Evolutionary conservation across 1,140 invertebrate species (phyloP), one percentile per base, ranked within the genome.

Genomic region (Centruroides sculpturatus): DNA sequence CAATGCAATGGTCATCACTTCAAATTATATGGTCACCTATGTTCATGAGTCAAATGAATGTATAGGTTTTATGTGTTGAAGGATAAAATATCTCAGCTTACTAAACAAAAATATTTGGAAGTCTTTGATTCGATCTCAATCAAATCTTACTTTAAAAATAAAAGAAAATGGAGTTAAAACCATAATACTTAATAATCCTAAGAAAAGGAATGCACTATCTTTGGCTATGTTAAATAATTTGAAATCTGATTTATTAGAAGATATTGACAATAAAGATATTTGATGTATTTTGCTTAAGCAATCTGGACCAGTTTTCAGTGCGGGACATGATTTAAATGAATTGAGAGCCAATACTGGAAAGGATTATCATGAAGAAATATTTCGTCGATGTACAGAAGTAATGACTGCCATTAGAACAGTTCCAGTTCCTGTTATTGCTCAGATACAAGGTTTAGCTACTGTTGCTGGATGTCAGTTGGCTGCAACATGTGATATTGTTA

Each of bases 401-500:
- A 93, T 94, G 84, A 72, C 77, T 57, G 72, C 76, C 47, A 84
- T 92, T 62, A 69, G 66, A 53, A 61, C 73, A 51, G 55, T 74
- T 9, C 70, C 71, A 12, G 72, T 78, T 12, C 77, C 77, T 49
- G 81, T 93, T 2, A 85, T 94, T 67, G 87, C 87, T 46, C 73
- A 84, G 69, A 86, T 93, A 1, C 82, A 91, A 75, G 80, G 94
- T 5, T 74, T 94, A 66, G 93, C 92, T 7, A 87, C 92, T 47
- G 95, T 94, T 48, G 94, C 93, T 12, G 95, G 95, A 3, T 95
- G 90, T 71, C 95, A 98, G 75, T 74, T 98, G 13, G 87, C 93
- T 2, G 87, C 90, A 1, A 84, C 89, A 10, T 98, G 92, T 78
- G 95, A 98, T 74, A 86, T 98, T 64, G 85, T 86, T 48, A 76